Evolutionary conservation across 2,113 vertebrate species (phyloP).

Genomic region (Calyptomena viridis): DNA sequence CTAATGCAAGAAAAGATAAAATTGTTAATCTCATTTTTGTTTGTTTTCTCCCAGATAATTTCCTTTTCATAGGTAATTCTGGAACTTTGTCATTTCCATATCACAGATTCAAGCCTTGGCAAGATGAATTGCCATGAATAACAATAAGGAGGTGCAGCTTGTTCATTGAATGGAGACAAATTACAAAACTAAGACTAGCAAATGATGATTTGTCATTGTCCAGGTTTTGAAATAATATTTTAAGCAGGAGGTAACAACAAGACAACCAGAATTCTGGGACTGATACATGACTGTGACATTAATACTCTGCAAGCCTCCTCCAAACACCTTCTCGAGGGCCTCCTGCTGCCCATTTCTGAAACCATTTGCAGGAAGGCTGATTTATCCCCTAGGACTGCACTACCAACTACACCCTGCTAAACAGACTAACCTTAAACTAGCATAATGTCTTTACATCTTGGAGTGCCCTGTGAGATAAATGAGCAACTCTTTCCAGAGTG

Average conservation of each 20-base stretch:
- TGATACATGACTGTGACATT: neutral
- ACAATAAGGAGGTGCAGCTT: neutral
- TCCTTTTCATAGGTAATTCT: neutral
- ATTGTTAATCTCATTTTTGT: neutral
- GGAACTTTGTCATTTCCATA: neutral
- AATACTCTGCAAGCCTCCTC: neutral
- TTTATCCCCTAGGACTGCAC: neutral
- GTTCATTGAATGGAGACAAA: neutral
- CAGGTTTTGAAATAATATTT: neutral
- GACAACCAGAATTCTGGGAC: neutral
- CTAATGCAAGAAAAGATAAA: neutral
- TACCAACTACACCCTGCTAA: neutral
- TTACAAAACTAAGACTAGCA: neutral
- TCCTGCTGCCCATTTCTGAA: neutral
- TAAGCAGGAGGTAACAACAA: neutral
- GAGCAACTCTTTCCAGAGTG: accelerated
- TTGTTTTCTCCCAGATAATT: neutral
- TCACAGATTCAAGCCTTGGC: neutral
- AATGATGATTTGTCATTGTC: neutral
- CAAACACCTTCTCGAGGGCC: neutral
- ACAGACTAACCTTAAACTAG: neutral
- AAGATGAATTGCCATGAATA: neutral
- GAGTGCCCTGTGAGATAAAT: neutral
- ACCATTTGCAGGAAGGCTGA: neutral
- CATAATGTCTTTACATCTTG: neutral